These are phyloP conservation scores for Glossosoma conforme DNA, from an alignment of 1,140 invertebrate genomes.

Conservation along the genomic window DNA sequence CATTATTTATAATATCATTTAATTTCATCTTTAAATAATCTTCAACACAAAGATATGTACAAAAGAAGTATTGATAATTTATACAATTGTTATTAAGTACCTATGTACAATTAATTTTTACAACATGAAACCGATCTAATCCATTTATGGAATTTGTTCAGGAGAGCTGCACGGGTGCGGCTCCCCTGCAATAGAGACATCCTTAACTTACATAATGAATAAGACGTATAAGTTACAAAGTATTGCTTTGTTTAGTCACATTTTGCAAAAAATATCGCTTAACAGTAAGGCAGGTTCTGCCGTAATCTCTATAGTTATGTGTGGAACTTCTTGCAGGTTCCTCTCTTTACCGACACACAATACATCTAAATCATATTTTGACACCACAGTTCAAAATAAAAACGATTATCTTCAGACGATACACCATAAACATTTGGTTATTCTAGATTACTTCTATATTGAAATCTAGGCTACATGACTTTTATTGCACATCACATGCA, in stretches of 20 bases:
- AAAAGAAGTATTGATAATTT: constrained; percentile 30
- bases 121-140: constrained; percentile 28
- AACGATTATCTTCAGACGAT: constrained; percentile 20
- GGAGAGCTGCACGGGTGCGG: constrained; percentile 18
- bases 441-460: constrained; percentile 26
- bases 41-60: constrained; percentile 33
- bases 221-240: constrained; percentile 60
- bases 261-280: constrained; percentile 62
- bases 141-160: constrained; percentile 22
- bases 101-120: constrained; percentile 32
- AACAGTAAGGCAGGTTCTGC: constrained; percentile 35
- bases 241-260: constrained; percentile 64
- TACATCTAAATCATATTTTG: constrained; percentile 28
- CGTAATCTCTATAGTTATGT: constrained; percentile 19
- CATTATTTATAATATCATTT: constrained; percentile 16
- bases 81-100: constrained; percentile 32
- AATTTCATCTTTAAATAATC: constrained; percentile 29
- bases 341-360: too few species aligned
- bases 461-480: constrained; percentile 26
- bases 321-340: too few species aligned
- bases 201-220: constrained; percentile 33
- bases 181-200: constrained; percentile 27
- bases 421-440: constrained; percentile 27
- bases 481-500: constrained; percentile 29
- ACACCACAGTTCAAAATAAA: constrained; percentile 30